Evolutionary conservation across 2,888 invertebrate species (phyloP).

Genomic region (Drosophila anomelani): DNA sequence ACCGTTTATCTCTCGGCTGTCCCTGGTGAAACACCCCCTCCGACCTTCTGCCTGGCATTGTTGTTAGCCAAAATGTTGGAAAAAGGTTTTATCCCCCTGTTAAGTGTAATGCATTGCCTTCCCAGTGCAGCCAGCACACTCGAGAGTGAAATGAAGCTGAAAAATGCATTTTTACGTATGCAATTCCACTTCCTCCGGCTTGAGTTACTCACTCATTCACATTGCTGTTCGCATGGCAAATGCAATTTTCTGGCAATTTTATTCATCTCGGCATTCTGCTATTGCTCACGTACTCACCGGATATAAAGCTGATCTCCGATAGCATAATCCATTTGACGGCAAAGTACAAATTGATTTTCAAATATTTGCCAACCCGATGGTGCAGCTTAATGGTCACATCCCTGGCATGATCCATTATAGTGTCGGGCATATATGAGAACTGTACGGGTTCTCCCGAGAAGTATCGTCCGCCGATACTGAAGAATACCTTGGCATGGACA

Average conservation of each 20-base stretch:
- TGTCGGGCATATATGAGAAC: conserved; percentile 91
- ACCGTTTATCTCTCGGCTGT: conserved; percentile 12
- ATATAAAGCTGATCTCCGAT: conserved; percentile 93
- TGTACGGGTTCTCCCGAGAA: conserved; percentile 90
- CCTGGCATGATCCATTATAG: conserved; percentile 90
- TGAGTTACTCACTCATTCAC: conserved; percentile 37
- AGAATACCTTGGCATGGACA: conserved; percentile 90
- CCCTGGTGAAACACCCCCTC: background rate
- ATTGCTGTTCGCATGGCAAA: conserved; percentile 46
- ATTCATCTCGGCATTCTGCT: conserved; percentile 5
- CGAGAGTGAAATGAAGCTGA: conserved; percentile 84
- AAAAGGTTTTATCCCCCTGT: conserved; percentile 61
- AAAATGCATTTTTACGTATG: conserved; percentile 77
- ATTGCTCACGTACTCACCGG: conserved; percentile 86
- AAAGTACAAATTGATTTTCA: conserved; percentile 91
- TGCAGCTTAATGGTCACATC: conserved; percentile 92
- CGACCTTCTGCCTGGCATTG: conserved; percentile 53
- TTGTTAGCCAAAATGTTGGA: conserved; percentile 77
- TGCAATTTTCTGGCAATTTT: conserved; percentile 64
- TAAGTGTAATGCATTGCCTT: conserved; percentile 68
- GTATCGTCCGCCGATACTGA: conserved; percentile 90
- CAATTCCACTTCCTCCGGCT: conserved; percentile 18
- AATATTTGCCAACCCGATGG: conserved; percentile 90
- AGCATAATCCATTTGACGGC: conserved; percentile 93
- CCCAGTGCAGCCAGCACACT: conserved; percentile 57